These are phyloP conservation scores for Tachuris rubrigastra DNA, from an alignment of 2,113 vertebrate genomes.

Conservation along the genomic window DNA sequence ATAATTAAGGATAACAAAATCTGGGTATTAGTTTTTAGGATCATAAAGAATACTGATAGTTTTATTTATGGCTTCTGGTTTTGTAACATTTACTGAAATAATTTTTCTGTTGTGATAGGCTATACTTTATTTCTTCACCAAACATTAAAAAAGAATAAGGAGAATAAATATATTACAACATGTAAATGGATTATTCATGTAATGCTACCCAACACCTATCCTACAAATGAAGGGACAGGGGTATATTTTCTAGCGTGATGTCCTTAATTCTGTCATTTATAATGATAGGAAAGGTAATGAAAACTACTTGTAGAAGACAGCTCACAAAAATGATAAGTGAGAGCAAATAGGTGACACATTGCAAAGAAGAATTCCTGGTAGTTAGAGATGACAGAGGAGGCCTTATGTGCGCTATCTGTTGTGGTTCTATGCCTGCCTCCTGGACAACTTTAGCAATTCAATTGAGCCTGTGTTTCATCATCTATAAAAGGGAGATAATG, in stretches of 20 bases:
- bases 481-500: not conserved
- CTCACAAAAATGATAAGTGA: slow-evolving; percentile 23
- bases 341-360: slow-evolving; percentile 11
- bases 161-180: not conserved
- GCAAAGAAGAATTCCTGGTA: slow-evolving; percentile 4
- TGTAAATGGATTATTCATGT: not conserved
- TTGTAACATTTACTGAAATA: not conserved
- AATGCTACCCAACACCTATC: not conserved
- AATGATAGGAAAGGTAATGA: not conserved
- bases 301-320: slow-evolving; percentile 4
- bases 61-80: not conserved
- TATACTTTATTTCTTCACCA: not conserved
- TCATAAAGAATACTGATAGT: not conserved
- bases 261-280: slow-evolving; percentile 32
- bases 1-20: not conserved
- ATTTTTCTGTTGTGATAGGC: not conserved
- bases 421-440: not conserved
- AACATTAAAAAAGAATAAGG: not conserved
- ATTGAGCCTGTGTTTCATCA: slow-evolving; percentile 37
- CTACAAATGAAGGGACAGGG: not conserved
- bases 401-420: not conserved
- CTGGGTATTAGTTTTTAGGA: not conserved
- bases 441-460: slow-evolving; percentile 8
- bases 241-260: not conserved
- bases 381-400: slow-evolving; percentile 10